Base-by-base conservation (phyloP, 2,888 invertebrate species). In the Plagodis pulveraria region DNA sequence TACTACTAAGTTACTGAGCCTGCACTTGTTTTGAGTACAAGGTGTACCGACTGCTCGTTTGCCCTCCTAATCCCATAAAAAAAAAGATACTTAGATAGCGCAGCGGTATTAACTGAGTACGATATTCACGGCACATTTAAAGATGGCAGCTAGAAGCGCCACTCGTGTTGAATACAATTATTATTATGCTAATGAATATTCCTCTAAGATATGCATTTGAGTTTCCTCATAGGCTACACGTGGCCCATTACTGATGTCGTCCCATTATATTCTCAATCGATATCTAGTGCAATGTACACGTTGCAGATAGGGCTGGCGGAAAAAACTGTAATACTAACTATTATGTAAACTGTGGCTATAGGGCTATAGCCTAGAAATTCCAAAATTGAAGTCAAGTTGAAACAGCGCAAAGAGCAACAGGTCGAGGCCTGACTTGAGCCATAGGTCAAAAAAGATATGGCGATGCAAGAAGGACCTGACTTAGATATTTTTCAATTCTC, bases 141-240 rank as follows among this genome's bases (percentile, higher is more conserved):
- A 58, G 52, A 51, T 43, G 57, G 42, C 51, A 48, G 36, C 46
- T 41, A 41, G 50, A 8, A 44, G 43, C 43, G 52, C 51, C 38
- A 50, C 34, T 51, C 46, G 57, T 50, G 57, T 40, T 55, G 58
- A 61, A 63, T 63, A 58, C 50, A 50, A 55, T 50, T 64, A 64
- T 60, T 63, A 63, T 66, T 56, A 68, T 66, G 65, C 66, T 58
- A 66, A 65, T 68, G 47, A 35, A 49, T 61, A 52, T 48, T 50
- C 58, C 50, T 57, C 49, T 63, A 59, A n/a, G 50, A 58, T 65
- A 61, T 64, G 66, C 61, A 66, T 51, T 55, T 52, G 56, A 67
- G 63, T 63, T 70, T 70, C 69, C 66, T 70, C 65, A 55, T 63
- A 47, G 58, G 34, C 46, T 52, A 58, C 69, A 67, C 69, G 69